Base-by-base conservation (phyloP, 2,797 vertebrate genomes). In the Poeciliopsis gracilis region DNA sequence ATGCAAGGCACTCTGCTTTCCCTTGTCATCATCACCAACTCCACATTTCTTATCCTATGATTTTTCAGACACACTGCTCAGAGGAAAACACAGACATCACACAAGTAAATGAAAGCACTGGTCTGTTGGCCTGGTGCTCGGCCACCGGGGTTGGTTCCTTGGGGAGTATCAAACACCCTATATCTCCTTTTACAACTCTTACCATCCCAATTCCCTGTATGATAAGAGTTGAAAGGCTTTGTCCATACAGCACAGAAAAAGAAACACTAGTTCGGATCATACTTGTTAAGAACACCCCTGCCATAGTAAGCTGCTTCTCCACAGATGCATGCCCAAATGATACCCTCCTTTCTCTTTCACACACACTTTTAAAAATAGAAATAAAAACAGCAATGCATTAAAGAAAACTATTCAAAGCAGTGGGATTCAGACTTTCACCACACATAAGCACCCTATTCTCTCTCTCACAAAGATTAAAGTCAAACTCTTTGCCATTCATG, bases 401-500 rank as follows among this genome's bases (percentile, higher is more conserved):
- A 87, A 84, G 80, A 79, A 84, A 88, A 81, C 36, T 0, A 61
- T 69, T 82, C 74, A 71, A 79, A 90, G 78, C 79, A 74, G 7
- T 0, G 53, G 75, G 87, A 88, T 77, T 87, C 78, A 79, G 81
- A 90, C 90, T 87, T 91, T 92, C 89, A 38, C 63, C 87, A 94
- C 91, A 89, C 92, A 91, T 90, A 79, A 92, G 88, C 87, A 77
- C 77, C 84, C 81, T 74, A 86, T 84, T 90, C 82, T 80, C 84
- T 84, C 86, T 80, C 84, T 92, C 79, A 86, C 87, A 91, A 94
- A 94, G 92, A 95, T 94, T 94, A 95, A 96, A 96, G 86, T 76
- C 88, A 91, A 95, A 90, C 84, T 84, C 91, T 84, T 59, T 53
- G 83, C 90, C 89, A 94, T 96, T 96, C 92, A 94, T 83, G 80